These are phyloP conservation scores for Artibeus lituratus DNA, from an alignment of 2,797 vertebrate species.

Conservation along the genomic window DNA sequence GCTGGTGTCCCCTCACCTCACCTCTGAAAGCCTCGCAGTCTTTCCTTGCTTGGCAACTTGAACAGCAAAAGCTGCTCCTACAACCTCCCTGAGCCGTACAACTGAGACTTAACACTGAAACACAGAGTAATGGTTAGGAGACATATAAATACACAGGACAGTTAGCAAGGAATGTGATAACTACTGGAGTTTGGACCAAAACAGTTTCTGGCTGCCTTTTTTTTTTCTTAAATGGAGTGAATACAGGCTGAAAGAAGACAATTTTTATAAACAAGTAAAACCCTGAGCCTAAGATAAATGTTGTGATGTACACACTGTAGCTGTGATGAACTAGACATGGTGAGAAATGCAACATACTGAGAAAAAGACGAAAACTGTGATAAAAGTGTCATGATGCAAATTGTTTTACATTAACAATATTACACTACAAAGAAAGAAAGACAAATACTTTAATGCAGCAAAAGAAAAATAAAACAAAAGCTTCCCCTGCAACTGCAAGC, in stretches of 20 bases:
- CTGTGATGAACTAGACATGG: constrained; percentile 64
- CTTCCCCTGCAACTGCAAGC: constrained; percentile 45
- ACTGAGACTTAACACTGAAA: constrained; percentile 72
- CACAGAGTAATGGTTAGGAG: constrained; percentile 70
- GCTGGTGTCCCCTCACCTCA: not conserved
- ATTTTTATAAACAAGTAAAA: constrained; percentile 77
- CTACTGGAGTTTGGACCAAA: constrained; percentile 66
- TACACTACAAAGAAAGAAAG: constrained; percentile 73
- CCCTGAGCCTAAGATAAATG: constrained; percentile 72
- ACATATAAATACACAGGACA: constrained; percentile 67
- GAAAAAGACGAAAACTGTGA: constrained; percentile 74
- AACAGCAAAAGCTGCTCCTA: constrained; percentile 61
- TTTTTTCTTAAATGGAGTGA: constrained; percentile 76
- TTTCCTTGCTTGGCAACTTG: constrained; percentile 39
- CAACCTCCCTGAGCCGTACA: constrained; percentile 63
- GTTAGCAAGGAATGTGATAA: constrained; percentile 66
- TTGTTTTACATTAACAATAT: constrained; percentile 75
- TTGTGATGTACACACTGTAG: constrained; percentile 74
- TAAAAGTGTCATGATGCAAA: constrained; percentile 70
- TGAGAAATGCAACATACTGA: constrained; percentile 70
- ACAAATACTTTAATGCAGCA: constrained; percentile 78
- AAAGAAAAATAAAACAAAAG: constrained; percentile 77
- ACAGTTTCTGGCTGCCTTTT: constrained; percentile 75
- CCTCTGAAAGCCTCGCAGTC: constrained; percentile 12
- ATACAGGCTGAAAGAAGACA: constrained; percentile 64